Percentiles rank a stretch among this genome's conserved stretches.
Evolutionary conservation across 1,140 invertebrate species (phyloP).

Genomic region (Hypsibius dujardini): DNA sequence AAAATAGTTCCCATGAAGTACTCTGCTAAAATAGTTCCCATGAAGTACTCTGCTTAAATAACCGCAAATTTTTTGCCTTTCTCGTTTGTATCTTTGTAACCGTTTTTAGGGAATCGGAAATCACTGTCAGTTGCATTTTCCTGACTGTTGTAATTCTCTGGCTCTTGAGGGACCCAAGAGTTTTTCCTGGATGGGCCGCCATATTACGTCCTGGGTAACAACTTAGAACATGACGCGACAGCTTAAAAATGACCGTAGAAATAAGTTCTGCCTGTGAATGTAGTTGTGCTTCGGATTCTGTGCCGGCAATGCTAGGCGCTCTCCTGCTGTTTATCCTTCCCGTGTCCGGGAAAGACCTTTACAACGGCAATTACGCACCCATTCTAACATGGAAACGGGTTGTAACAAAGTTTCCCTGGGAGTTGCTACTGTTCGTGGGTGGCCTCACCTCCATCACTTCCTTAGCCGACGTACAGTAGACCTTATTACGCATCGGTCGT

Average conservation of each 20-base stretch:
- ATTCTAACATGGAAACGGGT: constrained; percentile 1
- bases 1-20: no score
- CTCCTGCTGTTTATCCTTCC: background rate
- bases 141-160: background rate
- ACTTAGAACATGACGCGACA: background rate
- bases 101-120: background rate
- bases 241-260: background rate
- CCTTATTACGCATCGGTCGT: no score
- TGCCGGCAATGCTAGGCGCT: background rate
- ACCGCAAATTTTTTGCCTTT: background rate
- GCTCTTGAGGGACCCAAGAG: background rate
- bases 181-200: background rate
- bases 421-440: no score
- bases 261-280: background rate
- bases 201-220: background rate
- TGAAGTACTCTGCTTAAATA: background rate
- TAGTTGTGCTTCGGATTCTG: background rate
- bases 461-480: no score
- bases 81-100: background rate
- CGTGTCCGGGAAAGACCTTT: background rate
- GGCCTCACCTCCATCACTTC: no score
- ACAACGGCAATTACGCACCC: background rate
- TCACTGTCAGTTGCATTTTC: background rate
- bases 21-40: no score
- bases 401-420: background rate